A percentile compares a stretch with the other conserved stretches of the same genome.
phyloP scores from a whole-genome alignment of 2,797 vertebrate genomes.

The Poeciliopsis paucimaculata region DNA sequence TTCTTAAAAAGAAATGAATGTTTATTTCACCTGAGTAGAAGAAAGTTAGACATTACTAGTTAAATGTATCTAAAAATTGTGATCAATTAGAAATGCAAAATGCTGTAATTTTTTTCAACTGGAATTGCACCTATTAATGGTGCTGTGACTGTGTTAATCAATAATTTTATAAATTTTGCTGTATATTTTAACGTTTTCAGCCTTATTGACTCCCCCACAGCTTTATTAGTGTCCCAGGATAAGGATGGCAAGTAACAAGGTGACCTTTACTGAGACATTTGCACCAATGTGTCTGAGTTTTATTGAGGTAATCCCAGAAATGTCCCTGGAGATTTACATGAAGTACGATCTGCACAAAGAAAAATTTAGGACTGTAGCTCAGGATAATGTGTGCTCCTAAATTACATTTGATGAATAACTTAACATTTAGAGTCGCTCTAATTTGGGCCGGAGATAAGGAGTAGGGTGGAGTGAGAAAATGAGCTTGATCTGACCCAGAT shows the following conservation, averaged over 20 bases:
- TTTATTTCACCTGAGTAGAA: background rate
- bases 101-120: background rate
- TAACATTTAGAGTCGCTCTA: constrained; percentile 79
- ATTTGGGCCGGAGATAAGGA: constrained; percentile 64
- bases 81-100: background rate
- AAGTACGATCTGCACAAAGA: constrained; percentile 7
- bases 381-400: constrained; percentile 70
- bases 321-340: background rate
- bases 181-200: background rate
- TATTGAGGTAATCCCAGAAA: constrained; percentile 4
- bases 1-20: background rate
- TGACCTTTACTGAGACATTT: constrained; percentile 44
- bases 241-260: background rate
- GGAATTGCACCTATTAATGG: background rate
- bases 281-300: constrained; percentile 11
- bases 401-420: constrained; percentile 80
- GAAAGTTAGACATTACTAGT: background rate
- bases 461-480: constrained; percentile 58
- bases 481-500: constrained; percentile 75
- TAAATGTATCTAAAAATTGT: background rate
- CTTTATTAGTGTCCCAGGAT: background rate
- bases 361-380: constrained; percentile 37
- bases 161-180: background rate
- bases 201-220: background rate
- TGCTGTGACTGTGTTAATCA: background rate